Evolutionary conservation across 2,888 invertebrate species (phyloP).

Genomic region (Drosophila merina): DNA sequence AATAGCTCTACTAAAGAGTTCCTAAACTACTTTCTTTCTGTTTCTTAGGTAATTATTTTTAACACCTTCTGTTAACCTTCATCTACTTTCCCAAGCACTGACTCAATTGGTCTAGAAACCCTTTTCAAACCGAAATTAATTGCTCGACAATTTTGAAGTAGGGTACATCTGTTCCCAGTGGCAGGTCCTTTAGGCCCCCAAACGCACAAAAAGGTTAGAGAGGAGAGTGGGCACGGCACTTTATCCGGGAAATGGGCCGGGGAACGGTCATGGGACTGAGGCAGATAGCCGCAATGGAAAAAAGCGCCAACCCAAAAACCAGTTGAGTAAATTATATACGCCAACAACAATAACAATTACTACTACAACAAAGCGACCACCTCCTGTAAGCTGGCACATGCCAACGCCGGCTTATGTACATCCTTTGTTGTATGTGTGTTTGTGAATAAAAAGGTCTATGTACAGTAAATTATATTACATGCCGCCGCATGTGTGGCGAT

Average conservation of each 20-base stretch:
- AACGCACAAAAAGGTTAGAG: constrained; percentile 58
- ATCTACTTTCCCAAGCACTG: not conserved
- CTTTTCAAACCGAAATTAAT: not conserved
- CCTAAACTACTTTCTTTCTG: no score
- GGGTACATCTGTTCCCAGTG: constrained; percentile 37
- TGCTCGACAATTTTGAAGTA: constrained; percentile 11
- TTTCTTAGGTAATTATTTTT: no score
- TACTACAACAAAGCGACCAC: constrained; percentile 28
- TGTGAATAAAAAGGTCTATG: constrained; percentile 66
- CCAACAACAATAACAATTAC: constrained; percentile 33
- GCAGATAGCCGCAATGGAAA: constrained; percentile 61
- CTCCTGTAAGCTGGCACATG: constrained; percentile 25
- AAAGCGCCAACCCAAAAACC: constrained; percentile 70
- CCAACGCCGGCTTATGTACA: constrained; percentile 10
- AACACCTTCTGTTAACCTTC: no score
- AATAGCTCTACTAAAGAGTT: no score
- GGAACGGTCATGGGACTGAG: constrained; percentile 9
- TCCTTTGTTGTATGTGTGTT: constrained; percentile 1
- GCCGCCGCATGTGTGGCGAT: constrained; percentile 46
- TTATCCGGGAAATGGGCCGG: constrained; percentile 14
- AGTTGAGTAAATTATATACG: constrained; percentile 79
- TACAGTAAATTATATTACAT: constrained; percentile 81
- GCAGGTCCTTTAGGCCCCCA: constrained; percentile 29
- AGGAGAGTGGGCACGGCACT: constrained; percentile 8
- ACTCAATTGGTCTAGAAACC: not conserved